A percentile compares a stretch with the other conserved stretches of the same genome.
These are phyloP conservation scores for Plectropomus leopardus DNA, from an alignment of 2,113 vertebrate species.

Conservation along the genomic window DNA sequence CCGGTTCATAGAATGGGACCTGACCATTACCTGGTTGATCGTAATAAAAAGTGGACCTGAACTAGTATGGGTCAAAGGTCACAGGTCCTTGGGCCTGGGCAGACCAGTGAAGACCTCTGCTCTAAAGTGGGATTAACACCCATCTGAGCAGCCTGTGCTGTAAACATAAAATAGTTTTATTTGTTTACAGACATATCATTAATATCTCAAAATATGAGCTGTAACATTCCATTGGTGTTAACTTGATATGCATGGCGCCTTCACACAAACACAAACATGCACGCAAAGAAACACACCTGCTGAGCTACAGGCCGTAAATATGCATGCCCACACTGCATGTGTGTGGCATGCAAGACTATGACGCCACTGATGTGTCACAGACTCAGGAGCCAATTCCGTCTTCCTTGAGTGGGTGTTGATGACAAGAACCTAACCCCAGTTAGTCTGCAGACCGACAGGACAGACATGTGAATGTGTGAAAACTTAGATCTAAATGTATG, in stretches of 20 bases:
- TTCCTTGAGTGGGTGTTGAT: conserved; percentile 23
- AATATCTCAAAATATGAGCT: not conserved
- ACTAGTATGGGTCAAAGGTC: no score
- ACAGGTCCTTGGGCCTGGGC: no score
- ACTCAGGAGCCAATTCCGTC: conserved; percentile 50
- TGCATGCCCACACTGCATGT: not conserved
- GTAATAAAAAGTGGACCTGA: no score
- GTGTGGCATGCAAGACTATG: conserved; percentile 22
- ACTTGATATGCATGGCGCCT: not conserved
- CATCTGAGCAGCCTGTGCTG: not conserved
- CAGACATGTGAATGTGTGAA: conserved; percentile 21
- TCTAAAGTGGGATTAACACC: not conserved
- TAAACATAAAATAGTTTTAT: not conserved
- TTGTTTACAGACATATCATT: not conserved
- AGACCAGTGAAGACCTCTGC: no score
- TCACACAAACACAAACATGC: conserved; percentile 17
- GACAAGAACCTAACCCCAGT: conserved; percentile 36
- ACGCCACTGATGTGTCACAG: conserved; percentile 41
- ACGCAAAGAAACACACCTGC: conserved; percentile 12
- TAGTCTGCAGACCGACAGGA: conserved; percentile 28
- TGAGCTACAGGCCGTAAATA: conserved; percentile 10
- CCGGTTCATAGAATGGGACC: no score
- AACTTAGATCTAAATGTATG: not conserved
- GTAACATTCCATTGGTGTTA: not conserved
- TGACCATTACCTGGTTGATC: no score